phyloP scores from a whole-genome alignment of 2,113 vertebrate species.

The Pluvianellus socialis region DNA sequence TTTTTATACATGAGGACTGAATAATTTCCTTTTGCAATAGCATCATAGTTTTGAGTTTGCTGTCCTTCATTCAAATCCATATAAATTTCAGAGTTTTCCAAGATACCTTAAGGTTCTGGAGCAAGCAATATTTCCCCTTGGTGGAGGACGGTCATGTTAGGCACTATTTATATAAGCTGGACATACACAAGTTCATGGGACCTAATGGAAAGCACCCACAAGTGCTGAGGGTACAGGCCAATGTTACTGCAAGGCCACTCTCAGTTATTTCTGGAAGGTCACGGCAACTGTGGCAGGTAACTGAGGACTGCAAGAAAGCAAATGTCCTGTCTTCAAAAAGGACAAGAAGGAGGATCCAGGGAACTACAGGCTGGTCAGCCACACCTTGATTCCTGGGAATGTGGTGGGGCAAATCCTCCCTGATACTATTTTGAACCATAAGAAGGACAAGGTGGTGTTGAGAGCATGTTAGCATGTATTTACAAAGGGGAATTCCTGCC shows the following conservation, averaged over 20 bases:
- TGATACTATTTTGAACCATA: background rate
- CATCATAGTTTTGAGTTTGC: background rate
- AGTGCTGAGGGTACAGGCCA: background rate
- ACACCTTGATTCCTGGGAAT: background rate
- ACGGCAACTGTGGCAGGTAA: background rate
- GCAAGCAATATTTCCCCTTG: background rate
- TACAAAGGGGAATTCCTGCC: background rate
- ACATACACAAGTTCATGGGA: background rate
- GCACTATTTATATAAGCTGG: background rate
- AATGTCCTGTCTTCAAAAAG: background rate
- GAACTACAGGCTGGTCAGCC: background rate
- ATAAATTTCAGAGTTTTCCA: background rate
- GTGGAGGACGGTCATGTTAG: background rate
- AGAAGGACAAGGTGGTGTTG: background rate
- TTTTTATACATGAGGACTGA: background rate
- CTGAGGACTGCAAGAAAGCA: background rate
- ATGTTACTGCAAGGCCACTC: background rate
- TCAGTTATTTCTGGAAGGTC: background rate
- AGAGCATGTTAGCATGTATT: background rate
- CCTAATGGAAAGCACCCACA: background rate
- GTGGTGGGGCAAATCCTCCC: background rate
- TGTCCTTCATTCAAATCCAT: background rate
- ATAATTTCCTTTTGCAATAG: background rate
- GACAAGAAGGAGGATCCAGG: background rate
- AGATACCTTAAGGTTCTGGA: background rate